Percentiles rank a stretch among this genome's conserved stretches.
These are phyloP conservation scores for Patagioenas fasciata DNA, from an alignment of 2,113 vertebrate genomes.

Conservation along the genomic window DNA sequence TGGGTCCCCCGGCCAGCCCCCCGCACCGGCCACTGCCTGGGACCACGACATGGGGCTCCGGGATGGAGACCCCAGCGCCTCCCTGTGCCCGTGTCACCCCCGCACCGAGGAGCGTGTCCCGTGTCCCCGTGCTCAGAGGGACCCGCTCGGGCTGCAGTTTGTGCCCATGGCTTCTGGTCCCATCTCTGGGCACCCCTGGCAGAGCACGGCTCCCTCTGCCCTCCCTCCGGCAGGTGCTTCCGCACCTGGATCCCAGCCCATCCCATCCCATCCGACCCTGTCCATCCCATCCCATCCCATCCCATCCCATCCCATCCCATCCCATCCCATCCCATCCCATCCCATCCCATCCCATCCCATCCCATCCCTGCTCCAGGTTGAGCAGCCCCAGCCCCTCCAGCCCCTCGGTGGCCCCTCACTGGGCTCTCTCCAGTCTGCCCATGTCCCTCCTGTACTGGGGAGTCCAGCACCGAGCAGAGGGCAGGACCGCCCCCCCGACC, in stretches of 20 bases:
- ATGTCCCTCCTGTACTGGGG: too few relatives aligned
- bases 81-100: background rate
- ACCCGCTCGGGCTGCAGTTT: background rate
- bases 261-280: too few relatives aligned
- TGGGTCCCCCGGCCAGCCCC: too few relatives aligned
- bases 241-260: background rate
- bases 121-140: fast-evolving
- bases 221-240: background rate
- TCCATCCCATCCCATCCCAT: background rate
- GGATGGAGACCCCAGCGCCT: background rate
- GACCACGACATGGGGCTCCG: background rate
- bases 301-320: too few relatives aligned
- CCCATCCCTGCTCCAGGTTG: too few relatives aligned
- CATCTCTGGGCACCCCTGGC: background rate
- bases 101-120: background rate
- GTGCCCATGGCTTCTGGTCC: background rate
- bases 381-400: too few relatives aligned
- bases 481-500: too few relatives aligned
- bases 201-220: background rate
- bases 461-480: background rate
- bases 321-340: too few relatives aligned
- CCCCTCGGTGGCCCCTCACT: too few relatives aligned
- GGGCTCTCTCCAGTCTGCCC: too few relatives aligned
- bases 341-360: too few relatives aligned
- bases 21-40: background rate